These are phyloP conservation scores for Drosophila sp. DNA, from an alignment of 1,140 invertebrate species.

Conservation along the genomic window DNA sequence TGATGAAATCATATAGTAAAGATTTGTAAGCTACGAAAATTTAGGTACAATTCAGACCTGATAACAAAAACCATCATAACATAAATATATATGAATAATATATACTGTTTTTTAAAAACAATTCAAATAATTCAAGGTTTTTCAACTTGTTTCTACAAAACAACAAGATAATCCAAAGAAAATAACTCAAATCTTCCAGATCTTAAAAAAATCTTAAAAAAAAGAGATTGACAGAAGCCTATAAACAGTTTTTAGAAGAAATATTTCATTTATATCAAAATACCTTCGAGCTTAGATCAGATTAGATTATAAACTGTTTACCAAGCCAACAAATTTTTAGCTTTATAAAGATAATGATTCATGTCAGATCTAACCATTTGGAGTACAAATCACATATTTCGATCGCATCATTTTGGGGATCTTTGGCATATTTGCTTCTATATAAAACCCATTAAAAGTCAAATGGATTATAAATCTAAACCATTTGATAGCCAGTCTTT, in stretches of 20 bases:
- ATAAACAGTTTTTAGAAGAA: no score
- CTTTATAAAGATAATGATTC: background rate
- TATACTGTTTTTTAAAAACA: background rate
- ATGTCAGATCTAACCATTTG: background rate
- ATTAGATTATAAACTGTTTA: no score
- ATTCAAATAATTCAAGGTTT: constrained; percentile 8
- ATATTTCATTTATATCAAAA: no score
- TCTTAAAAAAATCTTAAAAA: no score
- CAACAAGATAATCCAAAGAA: background rate
- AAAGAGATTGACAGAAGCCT: no score
- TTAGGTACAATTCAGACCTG: background rate
- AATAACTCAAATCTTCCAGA: background rate
- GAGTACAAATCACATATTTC: background rate
- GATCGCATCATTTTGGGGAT: background rate
- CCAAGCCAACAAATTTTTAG: no score
- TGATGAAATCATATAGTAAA: constrained; percentile 1
- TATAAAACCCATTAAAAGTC: constrained; percentile 1
- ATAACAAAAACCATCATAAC: constrained; percentile 1
- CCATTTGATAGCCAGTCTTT: constrained; percentile 26
- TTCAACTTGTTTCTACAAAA: background rate
- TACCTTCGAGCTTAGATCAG: no score
- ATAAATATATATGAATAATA: background rate
- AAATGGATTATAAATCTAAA: constrained; percentile 14
- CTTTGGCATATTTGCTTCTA: background rate
- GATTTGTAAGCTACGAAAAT: background rate